Conservation (phyloP, 2,888 invertebrate species). For the Stenodera caucasica region DNA sequence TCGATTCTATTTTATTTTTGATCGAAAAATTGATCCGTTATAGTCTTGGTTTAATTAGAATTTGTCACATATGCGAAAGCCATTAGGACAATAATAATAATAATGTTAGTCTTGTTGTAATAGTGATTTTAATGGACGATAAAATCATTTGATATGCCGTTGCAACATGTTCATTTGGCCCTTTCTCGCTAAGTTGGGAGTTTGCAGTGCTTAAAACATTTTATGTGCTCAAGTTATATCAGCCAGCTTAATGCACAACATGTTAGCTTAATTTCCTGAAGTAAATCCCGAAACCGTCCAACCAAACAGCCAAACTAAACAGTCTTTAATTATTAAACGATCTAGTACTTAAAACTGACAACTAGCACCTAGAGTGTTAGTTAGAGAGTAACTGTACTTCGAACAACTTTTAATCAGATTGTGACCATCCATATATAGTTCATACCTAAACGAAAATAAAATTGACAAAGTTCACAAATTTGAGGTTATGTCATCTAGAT, state of each 20-base stretch:
- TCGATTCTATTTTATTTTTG: too few relatives aligned
- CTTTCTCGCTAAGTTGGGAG: constrained; percentile 21
- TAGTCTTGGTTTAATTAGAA: constrained; percentile 12
- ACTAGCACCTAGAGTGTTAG: constrained; percentile 4
- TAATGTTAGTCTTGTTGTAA: constrained; percentile 28
- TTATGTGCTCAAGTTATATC: constrained; percentile 33
- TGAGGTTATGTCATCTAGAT: not conserved
- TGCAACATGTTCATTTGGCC: constrained; percentile 30
- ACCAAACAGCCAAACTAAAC: constrained; percentile 10
- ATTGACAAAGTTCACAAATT: not conserved
- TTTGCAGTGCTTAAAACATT: constrained; percentile 29
- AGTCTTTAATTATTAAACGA: constrained; percentile 15
- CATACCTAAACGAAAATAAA: not conserved
- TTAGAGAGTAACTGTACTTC: not conserved
- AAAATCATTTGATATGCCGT: constrained; percentile 38
- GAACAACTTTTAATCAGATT: constrained; percentile 1
- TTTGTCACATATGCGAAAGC: constrained; percentile 2
- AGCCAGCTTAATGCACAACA: constrained; percentile 32
- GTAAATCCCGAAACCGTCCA: constrained; percentile 24
- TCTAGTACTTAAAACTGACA: constrained; percentile 8
- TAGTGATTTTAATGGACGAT: constrained; percentile 38
- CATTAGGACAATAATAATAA: constrained; percentile 9
- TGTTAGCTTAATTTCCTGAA: constrained; percentile 30
- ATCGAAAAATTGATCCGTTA: not conserved
- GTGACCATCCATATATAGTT: not conserved